These are phyloP conservation scores for Xenopus petersii DNA, from an alignment of 2,797 vertebrate genomes.

Conservation along the genomic window DNA sequence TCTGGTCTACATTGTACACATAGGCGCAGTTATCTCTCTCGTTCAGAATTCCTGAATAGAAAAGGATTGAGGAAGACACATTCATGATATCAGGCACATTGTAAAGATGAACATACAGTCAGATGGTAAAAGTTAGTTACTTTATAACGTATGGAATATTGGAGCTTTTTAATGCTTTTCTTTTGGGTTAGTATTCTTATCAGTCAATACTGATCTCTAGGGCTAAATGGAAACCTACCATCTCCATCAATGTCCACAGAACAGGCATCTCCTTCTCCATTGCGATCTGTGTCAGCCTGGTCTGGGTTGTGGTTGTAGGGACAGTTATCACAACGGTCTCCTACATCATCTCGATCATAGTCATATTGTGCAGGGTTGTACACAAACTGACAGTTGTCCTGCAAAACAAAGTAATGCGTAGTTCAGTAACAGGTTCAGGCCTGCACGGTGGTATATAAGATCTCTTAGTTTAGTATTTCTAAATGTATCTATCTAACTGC, in stretches of 20 bases:
- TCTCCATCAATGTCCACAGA: constrained; percentile 97
- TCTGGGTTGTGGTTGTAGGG: constrained; percentile 92
- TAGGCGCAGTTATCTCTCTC: constrained; percentile 94
- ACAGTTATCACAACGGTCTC: constrained; percentile 95
- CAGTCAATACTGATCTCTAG: neutral
- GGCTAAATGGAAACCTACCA: constrained; percentile 66
- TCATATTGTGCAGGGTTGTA: constrained; percentile 96
- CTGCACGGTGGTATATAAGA: no score
- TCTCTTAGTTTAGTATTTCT: no score
- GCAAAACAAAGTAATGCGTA: constrained; percentile 42
- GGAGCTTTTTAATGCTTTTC: no score
- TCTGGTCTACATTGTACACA: constrained; percentile 96
- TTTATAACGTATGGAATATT: no score
- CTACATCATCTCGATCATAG: constrained; percentile 90
- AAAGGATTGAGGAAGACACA: neutral
- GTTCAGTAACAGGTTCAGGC: no score
- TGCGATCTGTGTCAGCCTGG: constrained; percentile 92
- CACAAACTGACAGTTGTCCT: constrained; percentile 95
- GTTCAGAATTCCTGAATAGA: constrained; percentile 83
- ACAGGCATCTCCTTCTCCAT: constrained; percentile 95
- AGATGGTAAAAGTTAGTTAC: no score
- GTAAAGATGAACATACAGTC: no score
- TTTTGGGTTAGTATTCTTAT: no score
- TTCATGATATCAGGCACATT: no score
- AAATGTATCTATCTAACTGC: no score